Conservation (phyloP, 2,888 invertebrate species). For the Hylaea fasciaria region DNA sequence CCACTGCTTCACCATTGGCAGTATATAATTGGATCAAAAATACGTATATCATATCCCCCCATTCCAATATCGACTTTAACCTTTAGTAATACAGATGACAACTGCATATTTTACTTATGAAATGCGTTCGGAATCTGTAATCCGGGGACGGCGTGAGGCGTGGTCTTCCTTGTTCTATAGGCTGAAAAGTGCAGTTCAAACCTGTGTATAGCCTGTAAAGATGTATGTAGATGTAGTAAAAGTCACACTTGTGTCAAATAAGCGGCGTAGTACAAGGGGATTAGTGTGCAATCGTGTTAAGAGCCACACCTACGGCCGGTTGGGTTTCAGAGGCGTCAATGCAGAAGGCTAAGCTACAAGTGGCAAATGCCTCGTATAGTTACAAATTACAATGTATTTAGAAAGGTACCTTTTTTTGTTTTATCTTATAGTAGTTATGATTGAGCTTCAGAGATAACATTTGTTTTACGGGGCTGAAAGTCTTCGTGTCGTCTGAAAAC, state of each 20-base stretch:
- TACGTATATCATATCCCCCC: slow-evolving; percentile 11
- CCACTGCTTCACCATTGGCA: slow-evolving; percentile 34
- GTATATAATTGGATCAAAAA: slow-evolving; percentile 36
- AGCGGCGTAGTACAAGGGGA: slow-evolving; percentile 37
- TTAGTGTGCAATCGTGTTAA: slow-evolving; percentile 43
- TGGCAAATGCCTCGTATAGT: background rate
- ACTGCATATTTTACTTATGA: slow-evolving; percentile 17
- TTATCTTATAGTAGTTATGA: too few relatives aligned
- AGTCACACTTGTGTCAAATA: slow-evolving; percentile 38
- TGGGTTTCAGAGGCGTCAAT: slow-evolving; percentile 7
- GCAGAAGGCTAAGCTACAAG: slow-evolving; percentile 3
- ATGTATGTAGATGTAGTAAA: slow-evolving; percentile 25
- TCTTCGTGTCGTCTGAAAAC: too few relatives aligned
- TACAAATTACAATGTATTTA: background rate
- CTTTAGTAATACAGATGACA: slow-evolving; percentile 40
- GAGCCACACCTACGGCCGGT: slow-evolving; percentile 42
- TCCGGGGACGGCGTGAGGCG: slow-evolving; percentile 24
- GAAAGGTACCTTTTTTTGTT: too few relatives aligned
- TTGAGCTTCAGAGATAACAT: too few relatives aligned
- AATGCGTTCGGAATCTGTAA: slow-evolving; percentile 9
- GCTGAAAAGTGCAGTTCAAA: slow-evolving; percentile 2
- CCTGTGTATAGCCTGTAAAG: slow-evolving; percentile 10
- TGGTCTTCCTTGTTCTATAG: slow-evolving; percentile 22
- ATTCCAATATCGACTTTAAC: slow-evolving; percentile 41
- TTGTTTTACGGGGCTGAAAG: too few relatives aligned